A percentile compares a stretch with the other conserved stretches of the same genome.
Evolutionary conservation across 2,888 invertebrate genomes (phyloP).

Genomic region (Tiliacea aurago): DNA sequence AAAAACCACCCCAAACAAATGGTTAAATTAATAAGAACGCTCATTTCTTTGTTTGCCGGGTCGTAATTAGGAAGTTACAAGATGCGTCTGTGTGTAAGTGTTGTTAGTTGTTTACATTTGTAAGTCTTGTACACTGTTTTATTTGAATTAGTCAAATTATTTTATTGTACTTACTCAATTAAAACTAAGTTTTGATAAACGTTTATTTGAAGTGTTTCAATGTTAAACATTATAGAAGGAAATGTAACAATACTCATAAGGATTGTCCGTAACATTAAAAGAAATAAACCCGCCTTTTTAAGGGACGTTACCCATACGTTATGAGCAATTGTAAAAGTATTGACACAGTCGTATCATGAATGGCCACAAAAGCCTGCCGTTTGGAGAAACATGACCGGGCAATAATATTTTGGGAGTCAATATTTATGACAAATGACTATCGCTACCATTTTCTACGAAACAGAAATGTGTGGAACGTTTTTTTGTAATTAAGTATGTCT

Average conservation of each 20-base stretch:
- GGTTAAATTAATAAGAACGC: constrained; percentile 87
- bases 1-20: constrained; percentile 88
- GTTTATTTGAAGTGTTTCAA: neutral
- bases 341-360: constrained; percentile 63
- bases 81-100: constrained; percentile 58
- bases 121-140: constrained; percentile 35
- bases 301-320: constrained; percentile 44
- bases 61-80: constrained; percentile 78
- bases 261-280: constrained; percentile 12
- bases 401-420: constrained; percentile 68
- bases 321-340: constrained; percentile 62
- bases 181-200: neutral
- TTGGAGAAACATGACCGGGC: constrained; percentile 77
- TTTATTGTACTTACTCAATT: neutral
- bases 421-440: constrained; percentile 78
- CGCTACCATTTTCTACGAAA: constrained; percentile 71
- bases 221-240: neutral
- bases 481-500: constrained; percentile 12
- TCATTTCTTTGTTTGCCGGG: constrained; percentile 79
- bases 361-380: constrained; percentile 62
- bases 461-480: constrained; percentile 25
- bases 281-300: constrained; percentile 27
- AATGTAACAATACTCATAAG: constrained; percentile 5
- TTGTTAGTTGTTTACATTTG: constrained; percentile 64
- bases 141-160: neutral